Evolutionary conservation across 2,797 vertebrate species (phyloP), one percentile per base, ranked within the genome.

Genomic region (Prionace glauca): DNA sequence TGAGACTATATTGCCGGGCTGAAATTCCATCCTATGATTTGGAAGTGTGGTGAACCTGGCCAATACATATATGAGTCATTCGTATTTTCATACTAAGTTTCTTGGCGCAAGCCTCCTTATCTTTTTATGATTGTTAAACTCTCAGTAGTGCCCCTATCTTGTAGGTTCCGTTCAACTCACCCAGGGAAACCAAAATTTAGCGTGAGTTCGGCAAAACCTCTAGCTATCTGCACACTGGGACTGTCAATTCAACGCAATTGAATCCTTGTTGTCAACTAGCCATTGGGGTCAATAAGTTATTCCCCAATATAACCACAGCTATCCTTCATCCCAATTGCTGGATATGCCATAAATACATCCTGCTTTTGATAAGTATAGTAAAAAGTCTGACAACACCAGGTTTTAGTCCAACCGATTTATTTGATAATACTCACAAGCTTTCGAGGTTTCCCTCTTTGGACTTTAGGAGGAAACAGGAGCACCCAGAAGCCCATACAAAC

Each of bases 11-110:
- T 92, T 67, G 65, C n/a, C 12, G 67, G 60, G 32, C 9, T 92
- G 90, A 67, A 92, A 92, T 92, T 67, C 62, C 65, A 92, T 92
- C 90, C 62, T 22, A 41, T 24, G 65, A 92, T 92, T 92, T 92
- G n/a, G n/a, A 92, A 41, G n/a, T 50, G 36, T 41, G 62, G 62
- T 41, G 18, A 67, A 69, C n/a, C n/a, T 50, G 18, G 90, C n/a
- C 90, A 92, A 36, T 41, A 67, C 8, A 92, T 92, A 3, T 41
- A 36, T 69, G 90, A 69, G 62, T 92, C 90, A 92, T 69, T 24
- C 26, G 8, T 20, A 67, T 92, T 67, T 92, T 69, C 3, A 9
- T 62, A 36, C n/a, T 7, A 26, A 2, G 65, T 92, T 92, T 69
- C 62, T 92, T 92, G 90, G 62, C 90, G 20, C 65, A 67, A 24